A percentile compares a stretch with the other conserved stretches of the same genome.
Evolutionary conservation across 1,140 invertebrate species (phyloP).

Genomic region (Drosophila busckii): DNA sequence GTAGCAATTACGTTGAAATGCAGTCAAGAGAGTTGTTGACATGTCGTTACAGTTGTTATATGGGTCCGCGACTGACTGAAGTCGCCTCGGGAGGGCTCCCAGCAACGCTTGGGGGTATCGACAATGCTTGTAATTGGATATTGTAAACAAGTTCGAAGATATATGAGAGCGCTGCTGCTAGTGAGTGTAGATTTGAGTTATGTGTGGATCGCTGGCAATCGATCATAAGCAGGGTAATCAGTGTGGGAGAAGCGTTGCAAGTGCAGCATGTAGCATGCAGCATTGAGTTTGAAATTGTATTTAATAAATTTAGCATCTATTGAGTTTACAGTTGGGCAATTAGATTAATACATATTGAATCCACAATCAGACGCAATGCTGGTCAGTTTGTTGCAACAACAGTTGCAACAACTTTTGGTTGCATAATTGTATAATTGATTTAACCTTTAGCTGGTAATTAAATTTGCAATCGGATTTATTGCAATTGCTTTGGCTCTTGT

Average conservation of each 20-base stretch:
- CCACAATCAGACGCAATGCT: neutral
- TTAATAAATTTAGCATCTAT: too few species aligned
- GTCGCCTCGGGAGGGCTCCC: constrained; percentile 56
- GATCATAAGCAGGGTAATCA: constrained; percentile 25
- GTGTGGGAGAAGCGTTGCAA: neutral
- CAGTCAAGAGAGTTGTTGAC: constrained; percentile 71
- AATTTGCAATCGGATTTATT: constrained; percentile 9
- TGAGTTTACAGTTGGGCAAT: too few species aligned
- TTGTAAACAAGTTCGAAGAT: constrained; percentile 65
- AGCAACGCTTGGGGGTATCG: constrained; percentile 42
- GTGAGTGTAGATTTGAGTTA: constrained; percentile 60
- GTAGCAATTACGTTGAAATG: constrained; percentile 71
- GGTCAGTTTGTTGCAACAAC: constrained; percentile 9
- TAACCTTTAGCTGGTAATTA: constrained; percentile 2
- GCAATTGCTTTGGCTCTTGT: constrained; percentile 22
- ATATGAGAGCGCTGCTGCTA: constrained; percentile 43
- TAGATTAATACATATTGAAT: neutral
- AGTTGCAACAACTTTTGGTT: constrained; percentile 2
- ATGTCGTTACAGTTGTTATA: constrained; percentile 43
- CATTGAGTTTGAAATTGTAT: too few species aligned
- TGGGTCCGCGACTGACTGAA: constrained; percentile 16
- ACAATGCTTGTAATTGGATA: too few species aligned
- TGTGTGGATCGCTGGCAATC: constrained; percentile 40
- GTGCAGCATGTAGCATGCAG: neutral
- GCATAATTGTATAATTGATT: constrained; percentile 18